A percentile compares a stretch with the other conserved stretches of the same genome.
phyloP scores from a whole-genome alignment of 2,113 vertebrate genomes.

The Tachycineta bicolor region DNA sequence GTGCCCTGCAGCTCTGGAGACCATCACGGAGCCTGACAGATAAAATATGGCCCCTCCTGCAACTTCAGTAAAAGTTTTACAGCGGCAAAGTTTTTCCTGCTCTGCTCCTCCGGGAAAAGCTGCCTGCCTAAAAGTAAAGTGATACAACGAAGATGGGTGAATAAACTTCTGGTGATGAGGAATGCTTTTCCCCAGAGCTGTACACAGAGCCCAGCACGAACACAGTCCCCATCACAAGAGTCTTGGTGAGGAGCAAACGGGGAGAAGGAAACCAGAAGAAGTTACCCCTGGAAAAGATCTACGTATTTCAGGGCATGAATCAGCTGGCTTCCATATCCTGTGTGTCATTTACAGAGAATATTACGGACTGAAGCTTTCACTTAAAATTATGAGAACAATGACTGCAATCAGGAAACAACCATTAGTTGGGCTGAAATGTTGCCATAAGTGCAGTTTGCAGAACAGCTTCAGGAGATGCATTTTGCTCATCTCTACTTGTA shows the following conservation, averaged over 20 bases:
- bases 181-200: neutral
- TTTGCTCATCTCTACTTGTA: neutral
- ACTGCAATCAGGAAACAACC: neutral
- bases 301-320: neutral
- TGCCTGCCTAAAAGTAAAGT: neutral
- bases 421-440: neutral
- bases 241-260: neutral
- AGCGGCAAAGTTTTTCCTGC: neutral
- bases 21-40: rapidly evolving
- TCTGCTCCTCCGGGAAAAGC: neutral
- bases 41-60: neutral
- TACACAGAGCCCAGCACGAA: neutral
- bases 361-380: neutral
- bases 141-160: neutral
- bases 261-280: neutral
- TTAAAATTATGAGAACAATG: neutral
- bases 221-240: neutral
- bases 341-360: neutral
- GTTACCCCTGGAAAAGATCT: neutral
- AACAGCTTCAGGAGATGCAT: neutral
- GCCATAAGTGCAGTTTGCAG: neutral
- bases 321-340: neutral
- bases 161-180: neutral
- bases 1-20: neutral
- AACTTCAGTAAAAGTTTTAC: neutral